These are phyloP conservation scores for Pteria penguin DNA, from an alignment of 2,888 invertebrate species.

Conservation along the genomic window DNA sequence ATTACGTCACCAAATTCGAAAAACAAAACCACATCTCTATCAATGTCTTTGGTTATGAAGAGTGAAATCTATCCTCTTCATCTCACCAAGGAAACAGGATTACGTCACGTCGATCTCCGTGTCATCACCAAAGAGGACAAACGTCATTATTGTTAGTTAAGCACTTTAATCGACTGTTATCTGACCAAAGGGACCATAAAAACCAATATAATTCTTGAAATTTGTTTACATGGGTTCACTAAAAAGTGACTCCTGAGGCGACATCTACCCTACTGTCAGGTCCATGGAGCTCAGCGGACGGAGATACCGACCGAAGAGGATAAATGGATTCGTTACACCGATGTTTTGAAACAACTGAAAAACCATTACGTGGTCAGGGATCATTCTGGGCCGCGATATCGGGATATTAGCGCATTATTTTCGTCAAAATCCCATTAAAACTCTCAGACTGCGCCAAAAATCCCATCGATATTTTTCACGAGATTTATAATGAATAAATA, in stretches of 20 bases:
- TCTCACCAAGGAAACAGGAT: conserved; percentile 23
- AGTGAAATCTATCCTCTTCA: conserved; percentile 34
- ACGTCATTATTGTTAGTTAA: conserved; percentile 26
- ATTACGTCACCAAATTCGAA: conserved; percentile 36
- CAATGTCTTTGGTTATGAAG: conserved; percentile 45
- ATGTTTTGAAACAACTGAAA: not conserved
- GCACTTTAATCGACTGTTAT: conserved; percentile 1
- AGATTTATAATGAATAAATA: too few species aligned
- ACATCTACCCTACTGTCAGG: conserved; percentile 21
- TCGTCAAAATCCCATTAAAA: too few species aligned
- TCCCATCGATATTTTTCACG: too few species aligned
- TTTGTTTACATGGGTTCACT: conserved; percentile 42
- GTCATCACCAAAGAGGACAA: conserved; percentile 9
- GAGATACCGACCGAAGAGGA: not conserved
- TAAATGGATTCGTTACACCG: not conserved
- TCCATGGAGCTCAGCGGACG: conserved; percentile 16
- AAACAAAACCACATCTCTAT: conserved; percentile 39
- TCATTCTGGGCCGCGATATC: conserved; percentile 37
- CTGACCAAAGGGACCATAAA: not conserved
- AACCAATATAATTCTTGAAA: conserved; percentile 25
- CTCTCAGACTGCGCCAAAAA: too few species aligned
- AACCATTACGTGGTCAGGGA: too few species aligned
- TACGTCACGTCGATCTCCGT: conserved; percentile 13
- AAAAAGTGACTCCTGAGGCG: conserved; percentile 1
- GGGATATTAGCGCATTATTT: too few species aligned